A percentile compares a stretch with the other conserved stretches of the same genome.
Evolutionary conservation across 2,888 invertebrate species (phyloP).

Genomic region (Tinea trinotella): DNA sequence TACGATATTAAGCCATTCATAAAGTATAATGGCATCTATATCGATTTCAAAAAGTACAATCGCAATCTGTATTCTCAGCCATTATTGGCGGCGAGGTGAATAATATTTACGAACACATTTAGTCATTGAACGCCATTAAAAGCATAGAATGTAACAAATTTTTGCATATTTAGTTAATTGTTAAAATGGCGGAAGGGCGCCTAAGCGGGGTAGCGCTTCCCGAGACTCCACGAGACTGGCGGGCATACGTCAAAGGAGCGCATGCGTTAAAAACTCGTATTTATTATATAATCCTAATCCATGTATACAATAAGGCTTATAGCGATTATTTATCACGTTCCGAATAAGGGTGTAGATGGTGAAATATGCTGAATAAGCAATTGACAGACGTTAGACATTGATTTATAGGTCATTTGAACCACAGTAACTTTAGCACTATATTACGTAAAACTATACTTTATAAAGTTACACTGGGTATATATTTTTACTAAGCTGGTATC

Average conservation of each 20-base stretch:
- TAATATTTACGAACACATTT: neutral
- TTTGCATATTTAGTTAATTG: neutral
- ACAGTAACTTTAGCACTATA: too few relatives aligned
- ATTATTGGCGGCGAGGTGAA: neutral
- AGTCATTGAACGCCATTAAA: neutral
- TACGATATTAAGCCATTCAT: conserved; percentile 12
- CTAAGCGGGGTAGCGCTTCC: neutral
- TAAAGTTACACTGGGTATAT: too few relatives aligned
- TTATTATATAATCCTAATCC: neutral
- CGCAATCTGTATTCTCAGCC: neutral
- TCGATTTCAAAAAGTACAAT: conserved; percentile 34
- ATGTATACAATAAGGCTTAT: neutral
- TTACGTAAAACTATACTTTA: too few relatives aligned
- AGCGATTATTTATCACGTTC: neutral
- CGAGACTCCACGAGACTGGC: conserved; percentile 3
- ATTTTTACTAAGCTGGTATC: too few relatives aligned
- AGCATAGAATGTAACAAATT: neutral
- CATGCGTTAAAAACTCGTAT: neutral
- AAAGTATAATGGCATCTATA: conserved; percentile 28
- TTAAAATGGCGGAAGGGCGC: conserved; percentile 11
- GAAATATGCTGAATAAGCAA: neutral
- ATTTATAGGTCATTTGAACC: neutral
- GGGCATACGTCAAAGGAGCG: neutral
- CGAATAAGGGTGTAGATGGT: neutral
- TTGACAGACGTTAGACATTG: conserved; percentile 3